These are phyloP conservation scores for Caerostris extrusa DNA, from an alignment of 1,140 invertebrate species.

Conservation along the genomic window DNA sequence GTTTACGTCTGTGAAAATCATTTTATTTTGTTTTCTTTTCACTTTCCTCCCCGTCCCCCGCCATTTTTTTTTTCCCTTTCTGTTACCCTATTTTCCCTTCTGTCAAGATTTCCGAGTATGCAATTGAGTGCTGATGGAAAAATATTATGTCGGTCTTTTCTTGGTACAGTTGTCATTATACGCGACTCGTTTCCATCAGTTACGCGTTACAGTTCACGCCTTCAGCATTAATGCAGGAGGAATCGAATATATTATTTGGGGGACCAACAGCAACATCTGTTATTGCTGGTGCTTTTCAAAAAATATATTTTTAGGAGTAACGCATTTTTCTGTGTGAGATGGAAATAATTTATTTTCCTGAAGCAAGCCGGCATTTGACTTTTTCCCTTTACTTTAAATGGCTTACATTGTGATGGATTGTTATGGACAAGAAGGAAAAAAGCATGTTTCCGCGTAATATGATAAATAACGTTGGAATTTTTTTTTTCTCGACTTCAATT, in stretches of 20 bases:
- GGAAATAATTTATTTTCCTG: constrained; percentile 14
- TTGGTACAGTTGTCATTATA: not conserved
- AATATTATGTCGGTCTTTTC: not conserved
- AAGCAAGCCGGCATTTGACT: not conserved
- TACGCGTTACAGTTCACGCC: not conserved
- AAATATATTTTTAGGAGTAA: too few species aligned
- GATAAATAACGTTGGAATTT: not conserved
- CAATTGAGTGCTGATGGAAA: not conserved
- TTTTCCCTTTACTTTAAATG: not conserved
- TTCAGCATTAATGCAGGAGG: not conserved
- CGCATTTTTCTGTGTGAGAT: not conserved
- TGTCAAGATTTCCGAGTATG: not conserved
- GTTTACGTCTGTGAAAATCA: not conserved
- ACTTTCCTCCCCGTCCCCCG: not conserved
- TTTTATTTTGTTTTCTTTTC: not conserved
- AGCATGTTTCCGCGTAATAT: not conserved
- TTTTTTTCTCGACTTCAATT: not conserved
- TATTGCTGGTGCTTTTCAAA: not conserved
- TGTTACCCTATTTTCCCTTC: not conserved
- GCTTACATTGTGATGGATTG: not conserved
- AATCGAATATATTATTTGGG: constrained; percentile 10
- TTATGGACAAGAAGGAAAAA: not conserved
- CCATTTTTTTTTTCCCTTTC: not conserved
- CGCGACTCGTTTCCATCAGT: not conserved
- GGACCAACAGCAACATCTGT: constrained; percentile 8